Evolutionary conservation across 2,888 invertebrate genomes (phyloP).

Genomic region (Tuberolachnus salignus): DNA sequence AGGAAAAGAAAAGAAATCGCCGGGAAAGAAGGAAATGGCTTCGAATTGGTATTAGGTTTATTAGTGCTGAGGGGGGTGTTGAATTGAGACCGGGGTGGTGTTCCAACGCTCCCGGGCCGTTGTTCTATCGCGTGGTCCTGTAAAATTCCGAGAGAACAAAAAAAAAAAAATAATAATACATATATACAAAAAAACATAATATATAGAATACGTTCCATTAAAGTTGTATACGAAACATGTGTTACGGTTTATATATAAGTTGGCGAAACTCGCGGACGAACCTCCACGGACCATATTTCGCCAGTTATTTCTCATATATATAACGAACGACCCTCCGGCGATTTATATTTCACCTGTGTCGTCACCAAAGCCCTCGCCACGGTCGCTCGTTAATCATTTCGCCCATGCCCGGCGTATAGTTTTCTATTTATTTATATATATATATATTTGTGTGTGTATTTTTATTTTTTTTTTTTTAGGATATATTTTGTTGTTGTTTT

Average conservation of each 20-base stretch:
- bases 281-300: slow-evolving; percentile 42
- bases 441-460: not conserved
- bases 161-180: not conserved
- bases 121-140: no score
- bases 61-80: no score
- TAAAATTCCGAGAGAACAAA: no score
- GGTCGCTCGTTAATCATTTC: slow-evolving; percentile 50
- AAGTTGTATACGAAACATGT: slow-evolving; percentile 32
- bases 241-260: slow-evolving; percentile 43
- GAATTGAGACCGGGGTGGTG: no score
- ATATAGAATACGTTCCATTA: slow-evolving; percentile 36
- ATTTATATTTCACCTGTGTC: slow-evolving; percentile 55
- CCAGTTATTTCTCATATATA: slow-evolving; percentile 41
- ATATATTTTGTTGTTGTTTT: no score
- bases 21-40: no score
- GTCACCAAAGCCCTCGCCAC: slow-evolving; percentile 41
- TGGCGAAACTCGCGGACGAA: slow-evolving; percentile 17
- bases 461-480: slow-evolving; percentile 17
- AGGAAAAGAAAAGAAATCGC: no score
- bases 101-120: no score
- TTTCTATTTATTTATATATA: no score
- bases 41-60: no score
- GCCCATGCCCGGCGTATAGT: slow-evolving; percentile 24
- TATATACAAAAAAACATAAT: not conserved
- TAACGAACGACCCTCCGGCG: slow-evolving; percentile 45